Percentiles rank a stretch among this genome's conserved stretches.
These are phyloP conservation scores for Lumbricus terrestris DNA, from an alignment of 2,888 invertebrate genomes.

Conservation along the genomic window DNA sequence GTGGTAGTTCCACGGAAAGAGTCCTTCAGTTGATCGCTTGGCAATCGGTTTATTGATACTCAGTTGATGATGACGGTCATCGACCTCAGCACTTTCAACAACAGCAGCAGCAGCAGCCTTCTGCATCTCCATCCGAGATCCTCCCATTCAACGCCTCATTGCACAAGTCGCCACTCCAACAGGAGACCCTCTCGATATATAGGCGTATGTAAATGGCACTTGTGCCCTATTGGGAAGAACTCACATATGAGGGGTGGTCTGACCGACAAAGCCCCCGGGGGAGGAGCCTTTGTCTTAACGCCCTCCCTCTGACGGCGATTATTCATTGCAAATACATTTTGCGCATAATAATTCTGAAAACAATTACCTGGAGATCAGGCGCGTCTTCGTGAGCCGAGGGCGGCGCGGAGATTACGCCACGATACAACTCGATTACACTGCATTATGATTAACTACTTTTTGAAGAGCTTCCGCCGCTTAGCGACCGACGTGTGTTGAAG, in stretches of 20 bases:
- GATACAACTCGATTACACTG: background rate
- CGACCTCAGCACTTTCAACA: background rate
- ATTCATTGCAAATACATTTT: slow-evolving; percentile 7
- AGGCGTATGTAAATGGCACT: slow-evolving; percentile 8
- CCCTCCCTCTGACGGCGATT: background rate
- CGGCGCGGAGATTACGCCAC: background rate
- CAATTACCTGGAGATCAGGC: background rate
- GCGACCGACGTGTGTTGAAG: background rate
- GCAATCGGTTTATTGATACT: background rate
- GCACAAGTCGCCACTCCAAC: background rate
- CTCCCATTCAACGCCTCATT: background rate
- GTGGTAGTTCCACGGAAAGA: background rate
- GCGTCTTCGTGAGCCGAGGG: background rate
- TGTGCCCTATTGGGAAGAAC: background rate
- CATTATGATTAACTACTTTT: slow-evolving; percentile 16
- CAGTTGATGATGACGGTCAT: background rate
- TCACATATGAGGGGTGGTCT: background rate
- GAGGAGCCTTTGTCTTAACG: background rate
- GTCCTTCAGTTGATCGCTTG: background rate
- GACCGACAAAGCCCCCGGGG: background rate
- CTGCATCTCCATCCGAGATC: background rate
- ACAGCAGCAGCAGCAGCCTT: background rate
- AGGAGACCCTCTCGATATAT: background rate
- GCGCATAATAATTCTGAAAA: slow-evolving; percentile 6
- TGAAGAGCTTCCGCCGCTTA: background rate